phyloP scores from a whole-genome alignment of 2,113 vertebrate genomes.

The Periophthalmodon schlosseri region DNA sequence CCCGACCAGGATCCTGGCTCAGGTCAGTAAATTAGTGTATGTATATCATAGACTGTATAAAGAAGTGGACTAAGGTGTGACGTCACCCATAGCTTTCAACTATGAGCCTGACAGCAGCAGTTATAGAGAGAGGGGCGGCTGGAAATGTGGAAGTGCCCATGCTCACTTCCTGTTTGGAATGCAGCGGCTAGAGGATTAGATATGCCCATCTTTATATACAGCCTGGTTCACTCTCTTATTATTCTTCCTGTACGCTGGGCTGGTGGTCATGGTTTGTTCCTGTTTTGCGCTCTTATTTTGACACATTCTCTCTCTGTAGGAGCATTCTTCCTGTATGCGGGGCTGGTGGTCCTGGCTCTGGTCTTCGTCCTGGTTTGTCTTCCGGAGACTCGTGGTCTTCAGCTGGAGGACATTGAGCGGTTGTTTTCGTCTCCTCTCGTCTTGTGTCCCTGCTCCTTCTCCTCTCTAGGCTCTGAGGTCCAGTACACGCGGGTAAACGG shows the following conservation, averaged over 20 bases:
- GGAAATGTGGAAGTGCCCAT: no score
- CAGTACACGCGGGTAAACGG: slow-evolving; percentile 95
- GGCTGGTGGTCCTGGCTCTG: slow-evolving; percentile 85
- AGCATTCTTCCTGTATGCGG: slow-evolving; percentile 92
- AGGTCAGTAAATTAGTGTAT: no score
- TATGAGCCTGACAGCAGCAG: no score
- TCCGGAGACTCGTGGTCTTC: slow-evolving; percentile 93
- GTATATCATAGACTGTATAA: no score
- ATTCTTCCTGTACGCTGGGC: no score
- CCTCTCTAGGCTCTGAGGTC: slow-evolving; percentile 75
- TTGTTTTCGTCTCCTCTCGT: slow-evolving; percentile 88
- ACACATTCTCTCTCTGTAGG: slow-evolving; percentile 77
- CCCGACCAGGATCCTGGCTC: background rate
- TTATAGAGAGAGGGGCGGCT: no score
- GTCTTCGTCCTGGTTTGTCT: slow-evolving; percentile 91
- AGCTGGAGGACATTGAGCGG: slow-evolving; percentile 92
- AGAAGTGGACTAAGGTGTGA: no score
- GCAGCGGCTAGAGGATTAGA: no score
- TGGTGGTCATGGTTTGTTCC: background rate
- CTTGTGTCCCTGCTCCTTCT: slow-evolving; percentile 75
- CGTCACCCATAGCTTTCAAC: no score
- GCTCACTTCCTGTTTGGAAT: no score
- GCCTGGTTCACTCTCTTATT: no score
- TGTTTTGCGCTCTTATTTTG: background rate
- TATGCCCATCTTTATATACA: no score